These are phyloP conservation scores for Saxidomus purpurata DNA, from an alignment of 1,140 invertebrate genomes.

Conservation along the genomic window DNA sequence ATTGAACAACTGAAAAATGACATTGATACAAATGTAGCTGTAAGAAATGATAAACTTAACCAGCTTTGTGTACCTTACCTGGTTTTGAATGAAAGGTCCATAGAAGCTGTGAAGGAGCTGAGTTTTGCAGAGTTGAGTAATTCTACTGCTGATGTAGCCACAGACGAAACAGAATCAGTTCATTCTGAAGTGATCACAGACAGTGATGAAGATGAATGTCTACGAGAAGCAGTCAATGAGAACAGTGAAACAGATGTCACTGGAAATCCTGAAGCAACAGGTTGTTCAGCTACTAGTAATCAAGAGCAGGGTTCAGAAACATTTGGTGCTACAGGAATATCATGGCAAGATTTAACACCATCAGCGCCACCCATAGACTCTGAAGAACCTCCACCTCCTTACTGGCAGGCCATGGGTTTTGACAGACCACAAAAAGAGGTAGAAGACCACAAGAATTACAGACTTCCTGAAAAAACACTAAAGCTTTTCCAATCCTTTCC, in stretches of 20 bases:
- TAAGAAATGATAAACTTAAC: background rate
- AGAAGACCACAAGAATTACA: background rate
- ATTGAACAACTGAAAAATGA: background rate
- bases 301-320: background rate
- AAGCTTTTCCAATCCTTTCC: constrained; percentile 51
- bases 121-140: background rate
- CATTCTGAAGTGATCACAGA: too few relatives aligned
- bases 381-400: constrained; percentile 42
- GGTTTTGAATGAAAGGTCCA: background rate
- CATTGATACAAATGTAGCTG: background rate
- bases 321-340: background rate
- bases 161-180: too few relatives aligned
- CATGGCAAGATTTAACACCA: too few relatives aligned
- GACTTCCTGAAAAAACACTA: constrained; percentile 11
- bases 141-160: background rate
- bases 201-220: background rate
- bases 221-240: too few relatives aligned
- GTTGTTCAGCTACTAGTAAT: too few relatives aligned
- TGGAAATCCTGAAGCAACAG: background rate
- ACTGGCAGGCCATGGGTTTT: constrained; percentile 61
- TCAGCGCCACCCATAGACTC: background rate
- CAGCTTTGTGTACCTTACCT: background rate
- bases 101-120: background rate
- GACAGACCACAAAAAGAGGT: background rate
- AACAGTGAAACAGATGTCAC: background rate